These are phyloP conservation scores for Sphecodes monilicornis DNA, from an alignment of 2,888 invertebrate genomes.

Conservation along the genomic window DNA sequence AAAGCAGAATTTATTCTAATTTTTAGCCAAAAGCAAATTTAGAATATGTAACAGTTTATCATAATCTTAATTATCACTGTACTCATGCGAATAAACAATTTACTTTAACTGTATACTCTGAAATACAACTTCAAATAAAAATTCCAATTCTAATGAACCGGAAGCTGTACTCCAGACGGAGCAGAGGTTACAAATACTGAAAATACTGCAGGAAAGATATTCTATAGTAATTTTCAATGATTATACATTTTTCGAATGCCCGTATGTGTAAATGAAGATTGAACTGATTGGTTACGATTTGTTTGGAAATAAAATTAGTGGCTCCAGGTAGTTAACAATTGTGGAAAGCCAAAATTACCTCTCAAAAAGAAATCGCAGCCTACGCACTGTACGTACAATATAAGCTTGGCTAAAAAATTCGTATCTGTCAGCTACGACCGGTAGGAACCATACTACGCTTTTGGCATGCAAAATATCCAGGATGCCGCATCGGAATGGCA, in stretches of 20 bases:
- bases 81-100: too few species aligned
- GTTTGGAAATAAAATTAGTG: slow-evolving; percentile 19
- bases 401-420: slow-evolving; percentile 51
- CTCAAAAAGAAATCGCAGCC: slow-evolving; percentile 14
- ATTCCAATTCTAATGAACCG: too few species aligned
- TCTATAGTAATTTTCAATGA: too few species aligned
- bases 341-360: slow-evolving; percentile 40
- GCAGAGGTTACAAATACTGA: not conserved
- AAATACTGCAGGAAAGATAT: not conserved
- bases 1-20: too few species aligned
- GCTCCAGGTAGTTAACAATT: not conserved
- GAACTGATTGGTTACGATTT: not conserved
- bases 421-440: slow-evolving; percentile 42
- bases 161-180: too few species aligned
- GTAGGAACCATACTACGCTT: slow-evolving; percentile 61
- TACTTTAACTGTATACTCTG: too few species aligned
- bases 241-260: too few species aligned
- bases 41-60: too few species aligned
- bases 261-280: too few species aligned
- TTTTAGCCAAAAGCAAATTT: too few species aligned
- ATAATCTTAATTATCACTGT: too few species aligned
- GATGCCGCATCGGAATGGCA: slow-evolving; percentile 64
- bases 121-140: too few species aligned
- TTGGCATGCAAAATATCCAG: slow-evolving; percentile 65
- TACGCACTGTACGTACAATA: slow-evolving; percentile 2